Base-by-base conservation (phyloP, 2,888 invertebrate species). In the Synergus laeviventris region DNA sequence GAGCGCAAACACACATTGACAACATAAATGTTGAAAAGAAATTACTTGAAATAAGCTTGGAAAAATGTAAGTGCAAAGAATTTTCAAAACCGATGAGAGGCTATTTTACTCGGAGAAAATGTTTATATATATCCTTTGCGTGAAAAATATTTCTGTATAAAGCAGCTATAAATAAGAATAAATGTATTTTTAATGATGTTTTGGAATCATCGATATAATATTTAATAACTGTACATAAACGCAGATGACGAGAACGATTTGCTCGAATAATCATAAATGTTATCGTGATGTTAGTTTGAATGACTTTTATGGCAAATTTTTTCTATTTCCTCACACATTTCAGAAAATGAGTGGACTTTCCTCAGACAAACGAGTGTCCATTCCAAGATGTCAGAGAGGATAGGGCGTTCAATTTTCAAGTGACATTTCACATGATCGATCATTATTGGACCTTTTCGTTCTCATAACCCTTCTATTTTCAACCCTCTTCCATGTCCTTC, bases 371-470 rank as follows among this genome's bases (percentile, higher is more conserved):
- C 42, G 12, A 64, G 21, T 64, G 14, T 42, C 42, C 42, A 64
- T 64, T 64, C 21, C 42, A 42, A 64, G 39, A 16, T 64, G 21
- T 24, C 64, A 39, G 42, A 21, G 21, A 64, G 24, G 21, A 64
- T 21, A 64, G 7, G 64, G 7, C 18, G 42, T 39, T 66, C 42
- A 21, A 66, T 66, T 66, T 42, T 39, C 42, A 66, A 66, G 24
- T 21, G 21, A 39, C 42, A 66, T 42, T 66, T 42, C 66, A 21
- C 18, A 14, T 66, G 42, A 66, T 66, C 66, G 66, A 66, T 45
- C 66, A 66, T 66, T 66, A 66, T 66, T 66, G 42, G 16, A 45
- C 42, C 66, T n/a, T 24, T 24, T 66, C 16, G 49, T 24, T 24
- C 66, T 42, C 24, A 24, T 12, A 24, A 66, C 42, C 39, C 66